Evolutionary conservation across 2,888 invertebrate genomes (phyloP), one percentile per base, ranked within the genome.

Genomic region (Cistogaster globosa): DNA sequence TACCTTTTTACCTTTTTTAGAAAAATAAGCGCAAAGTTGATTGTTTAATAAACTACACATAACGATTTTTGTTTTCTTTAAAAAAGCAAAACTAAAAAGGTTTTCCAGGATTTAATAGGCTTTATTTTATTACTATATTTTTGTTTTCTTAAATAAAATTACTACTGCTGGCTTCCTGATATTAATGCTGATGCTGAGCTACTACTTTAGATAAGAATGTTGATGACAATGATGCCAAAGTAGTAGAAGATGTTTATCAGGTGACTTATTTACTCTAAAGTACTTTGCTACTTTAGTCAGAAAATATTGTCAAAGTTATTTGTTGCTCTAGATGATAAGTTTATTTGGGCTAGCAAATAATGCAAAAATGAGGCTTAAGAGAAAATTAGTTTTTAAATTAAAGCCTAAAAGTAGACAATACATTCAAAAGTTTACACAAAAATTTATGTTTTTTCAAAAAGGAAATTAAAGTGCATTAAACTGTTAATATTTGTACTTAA

Each of bases 191-290:
- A 45, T 58, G 3, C 22, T 36, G 48, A 32, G 32, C 32, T 32
- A 32, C 4, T 55, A 20, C 22, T 42, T 14, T 5, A 45, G 16
- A 57, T 55, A 38, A 55, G 14, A 55, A 32, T 12, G 8, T 20
- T 57, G 58, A 5, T 32, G 51, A 63, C 2, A 36, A 45, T 26
- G n/a, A 60, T 6, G 16, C 14, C 26, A 53, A 26, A 12, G 42
- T 18, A 26, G 14, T 14, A 45, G 32, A 32, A n/a, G 42, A 45
- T 12, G 26, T 69, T 62, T 75, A 81, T 75, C 81, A 48, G 68
- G 22, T 57, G 63, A 69, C 69, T 82, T 76, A 57, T 69, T 63
- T 82, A 69, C 57, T 75, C 63, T 48, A 51, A 55, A 75, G 55
- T 12, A 72, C 8, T 7, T 63, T 42, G 45, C 55, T 7, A 48